Base-by-base conservation (phyloP, 2,888 invertebrate genomes). In the Acrobasis repandana region DNA sequence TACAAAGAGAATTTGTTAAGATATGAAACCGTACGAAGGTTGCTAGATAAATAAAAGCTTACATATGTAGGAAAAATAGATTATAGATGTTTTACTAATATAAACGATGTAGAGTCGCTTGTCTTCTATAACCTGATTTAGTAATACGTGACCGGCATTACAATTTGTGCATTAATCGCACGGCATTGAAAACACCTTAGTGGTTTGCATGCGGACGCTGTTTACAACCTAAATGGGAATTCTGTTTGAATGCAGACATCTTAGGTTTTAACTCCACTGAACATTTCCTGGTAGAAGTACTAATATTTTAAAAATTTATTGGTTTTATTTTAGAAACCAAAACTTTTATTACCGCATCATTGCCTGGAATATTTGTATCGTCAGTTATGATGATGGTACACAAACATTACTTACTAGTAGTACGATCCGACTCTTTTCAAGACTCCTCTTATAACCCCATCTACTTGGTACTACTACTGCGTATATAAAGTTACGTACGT, bases 151-250 rank as follows among this genome's bases (percentile, higher is more conserved):
- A 64, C 47, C 10, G 11, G 63, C 61, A 67, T 67, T 60, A 57
- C 54, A 64, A 67, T 65, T 64, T 67, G 60, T 61, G 63, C 63
- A 33, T 61, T 15, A 14, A 51, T 59, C 46, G 54, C 61, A 56
- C 58, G 60, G 49, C 62, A 63, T 64, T 63, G 63, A 60, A 46
- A 52, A 49, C 49, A 38, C 61, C 46, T 60, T 63, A 60, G 64
- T 59, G 65, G 65, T 65, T 61, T 49, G 43, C 52, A 58, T 61
- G 59, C 56, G 56, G 48, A 52, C 47, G 48, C 14, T 28, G 51
- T 28, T 20, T 51, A 47, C 47, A 48, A 57, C 61, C 18, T 38
- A 60, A 61, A 66, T 63, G 59, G 63, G 59, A 20, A 62, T 64
- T 64, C 15, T 56, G 14, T 61, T 56, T 63, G 56, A 59, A 47